These are phyloP conservation scores for Homarus gammarus DNA, from an alignment of 2,888 invertebrate genomes.

Conservation along the genomic window DNA sequence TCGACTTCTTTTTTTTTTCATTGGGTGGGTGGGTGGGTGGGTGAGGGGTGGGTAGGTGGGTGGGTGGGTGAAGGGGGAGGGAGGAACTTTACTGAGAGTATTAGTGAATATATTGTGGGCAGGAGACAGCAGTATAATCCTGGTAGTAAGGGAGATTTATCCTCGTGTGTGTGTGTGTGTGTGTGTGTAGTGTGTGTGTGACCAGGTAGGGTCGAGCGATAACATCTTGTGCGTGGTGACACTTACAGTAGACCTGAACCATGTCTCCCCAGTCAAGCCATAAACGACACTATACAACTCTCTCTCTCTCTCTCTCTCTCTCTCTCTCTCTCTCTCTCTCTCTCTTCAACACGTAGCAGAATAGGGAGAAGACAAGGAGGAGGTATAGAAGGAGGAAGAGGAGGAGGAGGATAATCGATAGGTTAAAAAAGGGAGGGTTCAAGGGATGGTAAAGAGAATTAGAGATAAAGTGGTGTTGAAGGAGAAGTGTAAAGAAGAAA, in stretches of 20 bases:
- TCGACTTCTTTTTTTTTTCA: no score
- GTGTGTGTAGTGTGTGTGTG: no score
- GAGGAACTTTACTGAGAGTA: not conserved
- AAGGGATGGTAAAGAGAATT: constrained; percentile 4
- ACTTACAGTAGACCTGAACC: no score
- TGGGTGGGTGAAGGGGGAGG: no score
- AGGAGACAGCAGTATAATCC: not conserved
- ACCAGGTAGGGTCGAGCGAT: not conserved
- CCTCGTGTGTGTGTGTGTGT: no score
- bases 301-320: not conserved
- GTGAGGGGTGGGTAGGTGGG: no score
- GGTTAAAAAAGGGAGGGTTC: not conserved
- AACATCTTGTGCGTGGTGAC: constrained; percentile 13
- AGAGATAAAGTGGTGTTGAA: constrained; percentile 19
- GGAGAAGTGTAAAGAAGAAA: not conserved
- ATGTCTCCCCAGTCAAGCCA: not conserved
- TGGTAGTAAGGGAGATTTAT: no score
- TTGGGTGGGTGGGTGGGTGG: no score
- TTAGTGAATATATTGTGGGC: not conserved
- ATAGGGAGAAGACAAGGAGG: constrained; percentile 12
- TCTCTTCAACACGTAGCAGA: not conserved
- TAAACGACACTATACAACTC: not conserved
- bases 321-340: not conserved
- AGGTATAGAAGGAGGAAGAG: not conserved
- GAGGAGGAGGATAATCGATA: not conserved